Evolutionary conservation across 2,888 invertebrate genomes (phyloP).

Genomic region (Anticlea derivata): DNA sequence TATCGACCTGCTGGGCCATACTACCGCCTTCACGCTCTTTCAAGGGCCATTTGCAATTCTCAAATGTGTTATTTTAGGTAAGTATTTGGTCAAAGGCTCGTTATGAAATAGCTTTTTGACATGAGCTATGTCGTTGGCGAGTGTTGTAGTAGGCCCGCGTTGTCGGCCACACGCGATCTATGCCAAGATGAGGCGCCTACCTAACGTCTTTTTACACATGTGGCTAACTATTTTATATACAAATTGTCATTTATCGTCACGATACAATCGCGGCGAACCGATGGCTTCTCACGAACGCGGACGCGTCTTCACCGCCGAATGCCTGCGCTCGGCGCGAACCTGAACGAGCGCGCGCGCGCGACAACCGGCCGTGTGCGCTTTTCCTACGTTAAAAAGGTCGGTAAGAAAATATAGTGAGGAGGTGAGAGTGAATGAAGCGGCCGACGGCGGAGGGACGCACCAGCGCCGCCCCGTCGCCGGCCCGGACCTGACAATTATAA

Average conservation of each 20-base stretch:
- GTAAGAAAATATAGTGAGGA: constrained; percentile 84
- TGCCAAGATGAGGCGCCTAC: constrained; percentile 57
- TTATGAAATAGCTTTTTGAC: constrained; percentile 34
- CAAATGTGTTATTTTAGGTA: neutral
- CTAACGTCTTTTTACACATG: constrained; percentile 76
- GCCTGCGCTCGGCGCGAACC: constrained; percentile 64
- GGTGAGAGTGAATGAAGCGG: constrained; percentile 78
- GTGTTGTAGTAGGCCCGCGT: constrained; percentile 29
- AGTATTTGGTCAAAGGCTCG: constrained; percentile 13
- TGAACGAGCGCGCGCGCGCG: constrained; percentile 29
- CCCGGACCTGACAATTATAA: constrained; percentile 78
- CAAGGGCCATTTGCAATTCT: constrained; percentile 25
- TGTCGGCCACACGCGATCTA: constrained; percentile 52
- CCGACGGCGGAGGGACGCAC: constrained; percentile 65
- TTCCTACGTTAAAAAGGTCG: constrained; percentile 79
- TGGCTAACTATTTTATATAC: constrained; percentile 82
- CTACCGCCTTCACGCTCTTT: constrained; percentile 43
- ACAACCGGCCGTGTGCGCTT: constrained; percentile 81
- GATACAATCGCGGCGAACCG: constrained; percentile 80
- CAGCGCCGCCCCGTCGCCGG: constrained; percentile 63
- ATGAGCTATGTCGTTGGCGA: constrained; percentile 12
- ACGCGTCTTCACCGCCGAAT: constrained; percentile 69
- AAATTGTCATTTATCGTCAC: constrained; percentile 73
- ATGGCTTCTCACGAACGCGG: constrained; percentile 82
- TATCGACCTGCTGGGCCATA: constrained; percentile 60